These are phyloP conservation scores for Tinea semifulvella DNA, from an alignment of 2,888 invertebrate species.

Conservation along the genomic window DNA sequence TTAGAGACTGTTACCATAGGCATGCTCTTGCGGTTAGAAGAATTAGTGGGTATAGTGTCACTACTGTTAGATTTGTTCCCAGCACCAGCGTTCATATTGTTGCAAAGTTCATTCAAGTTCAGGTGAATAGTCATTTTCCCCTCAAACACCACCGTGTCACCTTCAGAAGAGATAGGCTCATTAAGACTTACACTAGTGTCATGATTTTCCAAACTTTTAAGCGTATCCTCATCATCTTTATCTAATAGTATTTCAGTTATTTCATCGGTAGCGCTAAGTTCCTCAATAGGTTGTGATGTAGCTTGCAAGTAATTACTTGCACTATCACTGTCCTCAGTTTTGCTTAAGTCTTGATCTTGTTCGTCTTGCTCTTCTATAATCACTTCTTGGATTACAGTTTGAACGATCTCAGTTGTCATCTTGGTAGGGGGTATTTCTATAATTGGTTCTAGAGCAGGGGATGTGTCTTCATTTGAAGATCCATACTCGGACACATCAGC, in stretches of 20 bases:
- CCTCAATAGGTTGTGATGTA: conserved; percentile 47
- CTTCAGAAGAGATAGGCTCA: conserved; percentile 57
- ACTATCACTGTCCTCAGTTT: conserved; percentile 48
- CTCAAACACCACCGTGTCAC: conserved; percentile 61
- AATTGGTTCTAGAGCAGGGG: conserved; percentile 27
- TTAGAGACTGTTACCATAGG: conserved; percentile 67
- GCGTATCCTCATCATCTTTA: conserved; percentile 61
- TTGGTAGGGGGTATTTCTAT: conserved; percentile 34
- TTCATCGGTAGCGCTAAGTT: conserved; percentile 50
- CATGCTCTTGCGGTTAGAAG: conserved; percentile 58
- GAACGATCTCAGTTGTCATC: conserved; percentile 26
- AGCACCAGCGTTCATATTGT: conserved; percentile 54
- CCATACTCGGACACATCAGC: conserved; percentile 53
- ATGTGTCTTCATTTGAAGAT: conserved; percentile 52
- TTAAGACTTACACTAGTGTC: conserved; percentile 66
- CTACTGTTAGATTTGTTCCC: conserved; percentile 43
- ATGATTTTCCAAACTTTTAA: conserved; percentile 62
- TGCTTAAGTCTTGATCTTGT: conserved; percentile 32
- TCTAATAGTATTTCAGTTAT: conserved; percentile 60
- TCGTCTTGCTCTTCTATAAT: conserved; percentile 57
- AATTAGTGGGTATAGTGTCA: conserved; percentile 33
- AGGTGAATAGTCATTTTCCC: conserved; percentile 65
- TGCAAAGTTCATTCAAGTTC: conserved; percentile 61
- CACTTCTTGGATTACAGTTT: conserved; percentile 38
- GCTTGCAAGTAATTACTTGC: conserved; percentile 56